A percentile compares a stretch with the other conserved stretches of the same genome.
These are phyloP conservation scores for Sarcophaga variegata DNA, from an alignment of 2,888 invertebrate species.

Conservation along the genomic window DNA sequence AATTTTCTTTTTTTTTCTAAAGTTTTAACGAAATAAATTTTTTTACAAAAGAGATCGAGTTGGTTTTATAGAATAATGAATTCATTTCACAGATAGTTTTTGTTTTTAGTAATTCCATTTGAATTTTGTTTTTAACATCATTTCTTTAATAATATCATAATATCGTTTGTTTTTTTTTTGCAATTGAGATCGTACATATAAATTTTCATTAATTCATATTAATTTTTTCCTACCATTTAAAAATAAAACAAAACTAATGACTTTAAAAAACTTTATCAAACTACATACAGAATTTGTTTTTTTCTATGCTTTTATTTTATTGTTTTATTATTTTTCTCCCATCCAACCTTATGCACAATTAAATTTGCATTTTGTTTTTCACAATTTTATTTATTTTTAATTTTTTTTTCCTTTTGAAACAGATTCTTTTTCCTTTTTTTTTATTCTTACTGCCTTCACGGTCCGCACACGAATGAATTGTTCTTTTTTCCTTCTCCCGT, in stretches of 20 bases:
- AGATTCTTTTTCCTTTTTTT: too few species aligned
- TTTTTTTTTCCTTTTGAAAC: too few species aligned
- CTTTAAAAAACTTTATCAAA: background rate
- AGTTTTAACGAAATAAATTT: background rate
- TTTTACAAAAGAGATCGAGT: slow-evolving; percentile 21
- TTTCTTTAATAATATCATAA: background rate
- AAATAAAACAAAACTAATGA: background rate
- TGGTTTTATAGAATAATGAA: background rate
- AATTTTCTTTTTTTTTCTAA: background rate
- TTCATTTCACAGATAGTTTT: slow-evolving; percentile 5
- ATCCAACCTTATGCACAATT: too few species aligned
- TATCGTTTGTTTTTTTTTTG: too few species aligned
- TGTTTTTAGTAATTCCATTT: background rate
- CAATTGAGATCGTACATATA: slow-evolving; percentile 43
- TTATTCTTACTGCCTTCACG: too few species aligned
- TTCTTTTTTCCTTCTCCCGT: too few species aligned
- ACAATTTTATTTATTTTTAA: too few species aligned
- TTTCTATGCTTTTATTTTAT: background rate
- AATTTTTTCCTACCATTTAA: background rate
- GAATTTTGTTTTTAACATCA: slow-evolving; percentile 1
- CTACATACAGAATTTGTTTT: background rate
- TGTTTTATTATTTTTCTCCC: background rate
- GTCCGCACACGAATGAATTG: too few species aligned
- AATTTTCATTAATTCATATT: background rate
- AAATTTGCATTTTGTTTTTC: too few species aligned